Conservation (phyloP, 2,888 invertebrate genomes). For the Cremastinae sp. region DNA sequence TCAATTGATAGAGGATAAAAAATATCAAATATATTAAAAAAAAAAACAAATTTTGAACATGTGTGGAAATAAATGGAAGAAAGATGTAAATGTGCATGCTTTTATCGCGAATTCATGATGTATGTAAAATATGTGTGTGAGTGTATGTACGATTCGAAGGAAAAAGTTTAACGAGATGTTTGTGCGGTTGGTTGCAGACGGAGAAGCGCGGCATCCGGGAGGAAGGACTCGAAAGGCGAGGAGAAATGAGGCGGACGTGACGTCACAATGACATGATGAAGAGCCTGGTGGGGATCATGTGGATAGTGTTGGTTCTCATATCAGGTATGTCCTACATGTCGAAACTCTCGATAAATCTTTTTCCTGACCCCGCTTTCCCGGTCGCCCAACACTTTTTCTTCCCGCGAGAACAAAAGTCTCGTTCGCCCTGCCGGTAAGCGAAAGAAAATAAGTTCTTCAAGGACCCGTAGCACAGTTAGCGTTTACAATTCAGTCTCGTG, state of each 20-base stretch:
- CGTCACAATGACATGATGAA: slow-evolving; percentile 83
- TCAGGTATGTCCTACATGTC: slow-evolving; percentile 80
- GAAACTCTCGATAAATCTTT: slow-evolving; percentile 51
- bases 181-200: slow-evolving; percentile 48
- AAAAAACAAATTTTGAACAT: too few species aligned
- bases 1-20: too few species aligned
- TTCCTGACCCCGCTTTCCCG: slow-evolving; percentile 9
- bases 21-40: too few species aligned
- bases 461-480: not conserved
- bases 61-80: too few species aligned
- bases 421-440: not conserved
- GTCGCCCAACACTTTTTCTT: not conserved
- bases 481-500: not conserved
- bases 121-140: not conserved
- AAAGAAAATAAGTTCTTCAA: not conserved
- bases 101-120: not conserved
- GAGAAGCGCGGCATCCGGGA: slow-evolving; percentile 62
- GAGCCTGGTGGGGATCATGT: slow-evolving; percentile 84
- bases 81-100: not conserved
- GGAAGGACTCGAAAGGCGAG: slow-evolving; percentile 70
- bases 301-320: slow-evolving; percentile 84
- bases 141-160: slow-evolving; percentile 10
- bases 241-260: slow-evolving; percentile 82
- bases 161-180: slow-evolving; percentile 10
- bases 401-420: slow-evolving; percentile 6